Percentiles rank a stretch among this genome's conserved stretches.
Conservation (phyloP, 2,113 vertebrate genomes). For the Leptobrachium leishanense region DNA sequence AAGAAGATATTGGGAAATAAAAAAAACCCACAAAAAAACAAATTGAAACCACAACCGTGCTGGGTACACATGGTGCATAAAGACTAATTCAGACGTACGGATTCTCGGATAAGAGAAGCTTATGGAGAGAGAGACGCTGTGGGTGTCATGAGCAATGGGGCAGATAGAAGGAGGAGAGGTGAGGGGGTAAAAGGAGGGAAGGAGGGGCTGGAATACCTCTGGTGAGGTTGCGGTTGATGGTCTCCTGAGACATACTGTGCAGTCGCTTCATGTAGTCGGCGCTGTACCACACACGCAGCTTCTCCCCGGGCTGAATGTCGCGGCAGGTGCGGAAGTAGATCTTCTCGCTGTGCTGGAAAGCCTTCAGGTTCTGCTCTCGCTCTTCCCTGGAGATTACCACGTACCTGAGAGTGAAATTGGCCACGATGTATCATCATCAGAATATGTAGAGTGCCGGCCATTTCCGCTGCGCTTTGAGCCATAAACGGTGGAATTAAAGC, state of each 20-base stretch:
- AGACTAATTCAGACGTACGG: not conserved
- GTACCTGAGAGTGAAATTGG: conserved; percentile 68
- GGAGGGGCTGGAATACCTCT: conserved; percentile 64
- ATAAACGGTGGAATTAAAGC: no score
- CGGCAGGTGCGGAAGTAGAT: conserved; percentile 88
- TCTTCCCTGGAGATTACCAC: conserved; percentile 85
- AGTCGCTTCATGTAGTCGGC: conserved; percentile 86
- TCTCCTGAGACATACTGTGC: conserved; percentile 83
- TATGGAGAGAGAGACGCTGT: no score
- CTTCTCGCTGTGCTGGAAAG: conserved; percentile 82
- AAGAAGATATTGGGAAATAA: not conserved
- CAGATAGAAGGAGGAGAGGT: not conserved
- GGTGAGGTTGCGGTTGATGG: conserved; percentile 79
- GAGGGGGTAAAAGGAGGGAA: not conserved
- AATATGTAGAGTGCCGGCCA: no score
- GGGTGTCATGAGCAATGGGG: not conserved
- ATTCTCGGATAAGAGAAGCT: no score
- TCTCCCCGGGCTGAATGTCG: conserved; percentile 77
- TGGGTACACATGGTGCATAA: conserved; percentile 38
- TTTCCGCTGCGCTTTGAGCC: no score
- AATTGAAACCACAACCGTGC: not conserved
- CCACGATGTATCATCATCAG: not conserved
- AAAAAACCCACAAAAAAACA: not conserved
- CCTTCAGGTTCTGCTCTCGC: conserved; percentile 85
- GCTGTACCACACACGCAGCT: conserved; percentile 92